A percentile compares a stretch with the other conserved stretches of the same genome.
These are phyloP conservation scores for Ypsolopha scabrella DNA, from an alignment of 2,888 invertebrate genomes.

Conservation along the genomic window DNA sequence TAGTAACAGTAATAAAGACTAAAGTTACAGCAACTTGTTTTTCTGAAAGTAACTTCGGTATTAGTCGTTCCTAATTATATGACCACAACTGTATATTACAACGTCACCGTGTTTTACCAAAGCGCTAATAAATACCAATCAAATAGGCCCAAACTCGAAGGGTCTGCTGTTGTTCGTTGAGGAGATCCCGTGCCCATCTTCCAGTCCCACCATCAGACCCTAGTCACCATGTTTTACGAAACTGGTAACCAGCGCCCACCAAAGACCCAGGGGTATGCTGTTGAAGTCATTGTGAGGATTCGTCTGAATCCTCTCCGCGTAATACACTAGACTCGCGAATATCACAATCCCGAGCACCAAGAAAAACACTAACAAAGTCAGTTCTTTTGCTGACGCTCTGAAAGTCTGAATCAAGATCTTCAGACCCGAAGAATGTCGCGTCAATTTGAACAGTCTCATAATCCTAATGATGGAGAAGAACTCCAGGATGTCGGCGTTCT, in stretches of 20 bases:
- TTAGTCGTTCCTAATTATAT: no score
- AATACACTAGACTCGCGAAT: slow-evolving; percentile 98
- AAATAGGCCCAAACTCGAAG: no score
- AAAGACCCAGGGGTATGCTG: slow-evolving; percentile 96
- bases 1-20: no score
- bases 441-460: slow-evolving; percentile 97
- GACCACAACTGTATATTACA: no score
- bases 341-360: slow-evolving; percentile 97
- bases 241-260: slow-evolving; percentile 99
- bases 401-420: slow-evolving; percentile 99
- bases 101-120: no score
- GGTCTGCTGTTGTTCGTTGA: no score
- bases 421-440: slow-evolving; percentile 96
- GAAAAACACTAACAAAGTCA: slow-evolving; percentile 97
- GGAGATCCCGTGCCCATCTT: no score
- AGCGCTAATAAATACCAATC: no score
- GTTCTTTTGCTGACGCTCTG: slow-evolving; percentile 96
- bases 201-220: no score
- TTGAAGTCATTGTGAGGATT: slow-evolving; percentile 98
- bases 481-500: slow-evolving; percentile 96
- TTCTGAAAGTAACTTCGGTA: no score
- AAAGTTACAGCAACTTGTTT: no score
- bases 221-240: no score
- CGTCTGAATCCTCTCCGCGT: slow-evolving; percentile 95
- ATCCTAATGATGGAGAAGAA: slow-evolving; percentile 98